Evolutionary conservation across 2,888 invertebrate species (phyloP).

Genomic region (Elegia similella): DNA sequence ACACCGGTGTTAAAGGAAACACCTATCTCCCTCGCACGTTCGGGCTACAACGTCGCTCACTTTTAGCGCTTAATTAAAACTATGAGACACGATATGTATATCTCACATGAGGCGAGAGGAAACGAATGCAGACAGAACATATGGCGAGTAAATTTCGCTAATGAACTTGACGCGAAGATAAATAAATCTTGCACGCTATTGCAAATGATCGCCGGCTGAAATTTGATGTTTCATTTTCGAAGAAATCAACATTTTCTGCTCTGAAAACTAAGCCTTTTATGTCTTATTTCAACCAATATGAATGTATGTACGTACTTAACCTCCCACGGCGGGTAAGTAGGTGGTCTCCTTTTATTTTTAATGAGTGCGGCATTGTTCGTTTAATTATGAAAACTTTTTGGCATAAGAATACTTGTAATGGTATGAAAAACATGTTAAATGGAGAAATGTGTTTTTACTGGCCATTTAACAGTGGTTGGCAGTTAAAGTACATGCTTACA

Average conservation of each 20-base stretch:
- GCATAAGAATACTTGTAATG: constrained; percentile 30
- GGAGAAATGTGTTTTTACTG: not conserved
- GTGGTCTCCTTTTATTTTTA: constrained; percentile 46
- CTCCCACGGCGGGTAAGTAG: constrained; percentile 33
- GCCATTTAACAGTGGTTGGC: not conserved
- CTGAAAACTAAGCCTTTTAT: not conserved
- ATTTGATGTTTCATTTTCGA: constrained; percentile 8
- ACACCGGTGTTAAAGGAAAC: constrained; percentile 64
- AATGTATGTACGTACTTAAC: constrained; percentile 17
- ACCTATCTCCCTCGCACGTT: constrained; percentile 40
- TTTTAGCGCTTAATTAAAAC: constrained; percentile 29
- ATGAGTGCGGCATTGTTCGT: constrained; percentile 47
- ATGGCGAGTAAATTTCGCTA: constrained; percentile 6
- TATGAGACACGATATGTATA: constrained; percentile 17
- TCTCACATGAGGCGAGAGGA: constrained; percentile 2
- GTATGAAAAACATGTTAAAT: constrained; percentile 4
- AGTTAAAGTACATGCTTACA: not conserved
- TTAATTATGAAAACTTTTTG: constrained; percentile 40
- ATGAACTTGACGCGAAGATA: constrained; percentile 9
- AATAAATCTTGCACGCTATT: constrained; percentile 12
- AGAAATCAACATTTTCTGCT: not conserved
- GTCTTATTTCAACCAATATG: not conserved
- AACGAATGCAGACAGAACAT: constrained; percentile 7
- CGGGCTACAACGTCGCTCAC: constrained; percentile 32
- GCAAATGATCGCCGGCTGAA: not conserved